Evolutionary conservation across 2,113 vertebrate species (phyloP), one percentile per base, ranked within the genome.

Genomic region (Ceratotherium simum): DNA sequence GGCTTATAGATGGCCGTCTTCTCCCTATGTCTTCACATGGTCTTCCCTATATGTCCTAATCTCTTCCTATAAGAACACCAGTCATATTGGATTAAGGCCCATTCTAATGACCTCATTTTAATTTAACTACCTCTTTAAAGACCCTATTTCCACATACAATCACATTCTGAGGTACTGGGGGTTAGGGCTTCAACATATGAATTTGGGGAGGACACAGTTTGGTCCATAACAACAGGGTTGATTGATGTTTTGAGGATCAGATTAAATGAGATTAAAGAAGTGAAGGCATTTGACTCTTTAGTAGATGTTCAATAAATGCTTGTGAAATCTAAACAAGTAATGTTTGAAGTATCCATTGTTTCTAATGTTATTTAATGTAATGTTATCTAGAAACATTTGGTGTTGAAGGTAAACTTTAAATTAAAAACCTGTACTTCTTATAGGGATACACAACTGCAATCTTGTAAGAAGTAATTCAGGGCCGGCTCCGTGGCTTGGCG

Each of bases 331-430:
- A 67, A 64, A 80, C 48, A 84, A 91, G 82, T 79, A 72, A 60
- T 80, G 56, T 78, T 91, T 11, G 16, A 91, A 80, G 14, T 79
- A 83, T 21, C 23, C 42, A 58, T 76, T 88, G 31, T 94, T 42
- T 89, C 54, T 78, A 92, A 76, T 64, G 13, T 76, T 64, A 75
- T 76, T 46, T 91, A 81, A 82, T n/a, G 16, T 60, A 82, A 82
- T 29, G 31, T 60, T 60, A 58, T 39, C 54, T 27, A 58, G n/a
- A 97, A 94, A 91, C 36, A 39, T 79, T 82, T 95, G 62, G 31
- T 83, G 29, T 29, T 65, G n/a, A 88, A 87, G 56, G 48, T 73
- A 56, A 72, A 93, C 33, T 79, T 96, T 83, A 73, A 92, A 76
- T 94, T 58, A 90, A 29, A 90, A 90, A 95, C 33, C 31, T 51